Evolutionary conservation across 2,888 invertebrate species (phyloP), one percentile per base, ranked within the genome.

Genomic region (Acanthococcus lagerstroemiae): DNA sequence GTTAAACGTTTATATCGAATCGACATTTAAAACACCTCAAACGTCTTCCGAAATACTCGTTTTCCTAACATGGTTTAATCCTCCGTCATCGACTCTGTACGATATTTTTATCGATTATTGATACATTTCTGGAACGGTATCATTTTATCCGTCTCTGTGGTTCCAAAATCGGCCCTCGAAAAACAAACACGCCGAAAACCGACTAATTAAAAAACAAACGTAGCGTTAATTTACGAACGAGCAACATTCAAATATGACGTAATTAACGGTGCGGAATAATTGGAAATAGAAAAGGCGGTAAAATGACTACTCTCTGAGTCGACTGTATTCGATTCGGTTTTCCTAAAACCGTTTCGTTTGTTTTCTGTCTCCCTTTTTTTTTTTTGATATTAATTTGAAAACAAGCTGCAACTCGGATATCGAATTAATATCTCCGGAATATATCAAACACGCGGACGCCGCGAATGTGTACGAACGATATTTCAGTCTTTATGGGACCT

Each of bases 401-500:
- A 58, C 58, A 46, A 46, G 58, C 58, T 46, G n/a, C 45, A 25
- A 46, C n/a, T 45, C 24, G 25, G 58, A 58, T 57, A 57, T 22
- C 45, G 45, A 58, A 58, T 58, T 58, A 58, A 58, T 58, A 55
- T 15, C 30, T 15, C 30, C 6, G 12, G 26, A 6, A n/a, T n/a
- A n/a, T 26, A 26, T 25, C 58, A 45, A 45, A 50, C 50, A 9
- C 19, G 17, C 50, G 19, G 19, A 12, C 26, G 26, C 17, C 25
- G 7, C 45, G 45, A 44, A 57, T 24, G 44, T 56, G 37, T 24
- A 17, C 37, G 17, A 45, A 46, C 25, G 44, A 24, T 58, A 58
- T 57, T 57, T 44, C 46, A 58, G 26, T 58, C 58, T 58, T 58
- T 58, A 58, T 46, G 58, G 26, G n/a, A 58, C 26, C 58, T 58